Evolutionary conservation across 2,113 vertebrate species (phyloP).

Genomic region (Saccopteryx leptura): DNA sequence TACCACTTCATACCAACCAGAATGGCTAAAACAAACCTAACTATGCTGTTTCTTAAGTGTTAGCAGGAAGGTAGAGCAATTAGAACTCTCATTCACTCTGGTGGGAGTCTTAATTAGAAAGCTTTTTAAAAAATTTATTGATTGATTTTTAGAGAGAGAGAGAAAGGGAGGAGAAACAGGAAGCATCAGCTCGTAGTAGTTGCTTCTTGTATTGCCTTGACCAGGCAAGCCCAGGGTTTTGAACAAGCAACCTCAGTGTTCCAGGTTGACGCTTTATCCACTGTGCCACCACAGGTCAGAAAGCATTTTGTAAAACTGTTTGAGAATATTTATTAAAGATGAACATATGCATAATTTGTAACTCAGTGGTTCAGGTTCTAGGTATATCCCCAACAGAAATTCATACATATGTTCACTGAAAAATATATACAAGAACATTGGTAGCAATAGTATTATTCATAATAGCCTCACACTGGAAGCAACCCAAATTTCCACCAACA

Average conservation of each 20-base stretch:
- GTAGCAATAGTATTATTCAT: background rate
- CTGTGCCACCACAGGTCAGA: background rate
- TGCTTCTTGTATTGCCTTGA: too few relatives aligned
- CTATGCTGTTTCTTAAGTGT: background rate
- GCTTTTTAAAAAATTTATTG: background rate
- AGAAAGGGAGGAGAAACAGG: too few relatives aligned
- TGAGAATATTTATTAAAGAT: conserved; percentile 12
- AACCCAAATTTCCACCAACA: conserved; percentile 9
- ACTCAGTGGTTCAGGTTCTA: background rate
- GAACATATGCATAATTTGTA: background rate
- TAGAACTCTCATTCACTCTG: background rate
- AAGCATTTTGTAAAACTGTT: conserved; percentile 1
- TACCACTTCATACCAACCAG: background rate
- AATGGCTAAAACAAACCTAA: background rate
- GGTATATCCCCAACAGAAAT: conserved; percentile 26
- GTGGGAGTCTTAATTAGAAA: conserved; percentile 13
- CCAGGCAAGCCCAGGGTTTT: too few relatives aligned
- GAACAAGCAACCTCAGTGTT: too few relatives aligned
- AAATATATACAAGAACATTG: background rate
- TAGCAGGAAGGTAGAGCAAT: background rate
- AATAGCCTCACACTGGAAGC: background rate
- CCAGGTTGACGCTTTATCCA: too few relatives aligned
- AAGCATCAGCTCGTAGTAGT: too few relatives aligned
- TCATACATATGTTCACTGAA: background rate
- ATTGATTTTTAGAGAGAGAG: too few relatives aligned